phyloP scores from a whole-genome alignment of 2,113 vertebrate genomes.

The Xenopus borealis region DNA sequence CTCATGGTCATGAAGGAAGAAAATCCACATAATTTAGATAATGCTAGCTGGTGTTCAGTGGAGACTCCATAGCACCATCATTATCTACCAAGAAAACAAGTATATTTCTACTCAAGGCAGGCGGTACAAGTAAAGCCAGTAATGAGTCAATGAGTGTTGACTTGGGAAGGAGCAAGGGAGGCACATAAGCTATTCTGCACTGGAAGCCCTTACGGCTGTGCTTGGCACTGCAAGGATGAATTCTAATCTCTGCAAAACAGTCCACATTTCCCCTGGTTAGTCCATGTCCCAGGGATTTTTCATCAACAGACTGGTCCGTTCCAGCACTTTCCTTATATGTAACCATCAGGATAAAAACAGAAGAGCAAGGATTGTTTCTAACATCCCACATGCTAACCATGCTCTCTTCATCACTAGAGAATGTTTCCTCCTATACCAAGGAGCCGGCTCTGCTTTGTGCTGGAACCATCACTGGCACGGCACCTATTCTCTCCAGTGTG shows the following conservation, averaged over 20 bases:
- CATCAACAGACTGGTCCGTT: conserved; percentile 5
- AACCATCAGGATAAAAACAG: conserved; percentile 33
- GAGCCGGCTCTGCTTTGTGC: conserved; percentile 94
- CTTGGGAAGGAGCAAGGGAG: conserved; percentile 11
- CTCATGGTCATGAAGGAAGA: background rate
- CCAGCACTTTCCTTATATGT: conserved; percentile 2
- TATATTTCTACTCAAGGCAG: conserved; percentile 21
- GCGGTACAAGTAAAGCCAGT: conserved; percentile 22
- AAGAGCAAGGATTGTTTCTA: conserved; percentile 47
- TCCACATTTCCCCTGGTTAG: conserved; percentile 19
- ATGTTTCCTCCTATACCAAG: conserved; percentile 71
- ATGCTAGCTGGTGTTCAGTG: background rate
- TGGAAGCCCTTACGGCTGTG: conserved; percentile 44
- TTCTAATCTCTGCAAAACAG: conserved; percentile 31
- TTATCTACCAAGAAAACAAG: conserved; percentile 16
- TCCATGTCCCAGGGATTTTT: conserved; percentile 23
- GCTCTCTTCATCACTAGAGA: background rate
- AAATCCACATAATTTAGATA: background rate
- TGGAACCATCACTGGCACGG: conserved; percentile 93
- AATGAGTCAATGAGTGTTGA: conserved; percentile 14
- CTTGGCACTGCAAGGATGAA: conserved; percentile 41
- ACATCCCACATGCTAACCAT: conserved; percentile 17
- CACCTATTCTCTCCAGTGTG: conserved; percentile 88
- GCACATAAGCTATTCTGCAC: conserved; percentile 40
- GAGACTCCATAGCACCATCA: conserved; percentile 36